Base-by-base conservation (phyloP, 2,113 vertebrate genomes). In the Macrotus californicus region DNA sequence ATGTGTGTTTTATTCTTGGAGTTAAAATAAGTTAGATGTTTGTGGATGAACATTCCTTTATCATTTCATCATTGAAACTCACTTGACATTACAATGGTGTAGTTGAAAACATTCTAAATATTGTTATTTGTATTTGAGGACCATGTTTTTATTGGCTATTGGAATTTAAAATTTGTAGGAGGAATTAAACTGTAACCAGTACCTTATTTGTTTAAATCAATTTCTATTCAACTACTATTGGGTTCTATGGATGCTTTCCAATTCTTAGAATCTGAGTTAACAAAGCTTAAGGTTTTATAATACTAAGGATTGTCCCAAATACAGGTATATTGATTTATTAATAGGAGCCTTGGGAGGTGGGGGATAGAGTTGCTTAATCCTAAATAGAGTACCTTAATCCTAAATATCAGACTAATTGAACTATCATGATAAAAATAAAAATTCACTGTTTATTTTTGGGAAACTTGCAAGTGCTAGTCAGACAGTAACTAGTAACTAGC, bases 1-100 rank as follows among this genome's bases (percentile, higher is more conserved):
- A 94, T 95, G 97, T 98, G 96, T 98, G 92, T 85, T 94, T 97
- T 97, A 91, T 96, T 97, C 77, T 95, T 92, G 75, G 89, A 97
- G 84, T 89, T 97, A 67, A n/a, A 95, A 67, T 87, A 85, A 84
- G 36, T 89, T 91, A 90, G 82, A 41, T 86, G 82, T 80, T 95
- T 95, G 39, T 91, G 16, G 21, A 52, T 87, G 21, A 89, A 79
- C 39, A 87, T 89, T 11, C 50, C 43, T 84, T 96, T 96, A 77
- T 75, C 83, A 85, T 83, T 93, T 97, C 87, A 79, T 89, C 79
- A 76, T 61, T 92, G 89, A 96, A 94, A 84, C 72, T 88, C 36
- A 66, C 52, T 87, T 96, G 69, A 84, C 82, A 93, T 91, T 88
- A 48, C 66, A 87, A 0, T 56, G 50, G 7, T 82, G 46, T 66